phyloP scores from a whole-genome alignment of 1,140 invertebrate genomes.

The Eriosoma lanigerum region DNA sequence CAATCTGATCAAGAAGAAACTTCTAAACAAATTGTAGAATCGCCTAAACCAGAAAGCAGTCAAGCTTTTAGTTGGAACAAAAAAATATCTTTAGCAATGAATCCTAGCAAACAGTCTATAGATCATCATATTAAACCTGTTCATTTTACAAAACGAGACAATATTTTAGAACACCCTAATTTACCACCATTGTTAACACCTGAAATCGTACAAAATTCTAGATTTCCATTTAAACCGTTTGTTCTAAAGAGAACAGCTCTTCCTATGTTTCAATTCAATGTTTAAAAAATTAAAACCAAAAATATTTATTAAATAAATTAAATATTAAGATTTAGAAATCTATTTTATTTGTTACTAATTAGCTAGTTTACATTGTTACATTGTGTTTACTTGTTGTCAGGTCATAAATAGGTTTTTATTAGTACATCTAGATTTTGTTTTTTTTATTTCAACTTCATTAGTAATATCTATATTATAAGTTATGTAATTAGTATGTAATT shows the following conservation, averaged over 20 bases:
- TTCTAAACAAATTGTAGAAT: constrained; percentile 23
- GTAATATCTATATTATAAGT: not conserved
- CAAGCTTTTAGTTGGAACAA: not conserved
- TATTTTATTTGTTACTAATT: too few relatives aligned
- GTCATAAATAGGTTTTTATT: not conserved
- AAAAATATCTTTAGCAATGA: not conserved
- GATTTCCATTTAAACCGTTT: constrained; percentile 34
- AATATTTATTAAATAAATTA: not conserved
- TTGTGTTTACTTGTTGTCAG: not conserved
- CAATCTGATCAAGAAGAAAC: not conserved
- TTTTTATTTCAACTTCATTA: not conserved
- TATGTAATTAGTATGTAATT: not conserved
- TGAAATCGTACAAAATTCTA: not conserved
- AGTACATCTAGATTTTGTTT: not conserved
- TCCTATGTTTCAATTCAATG: constrained; percentile 52
- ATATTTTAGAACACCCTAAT: not conserved
- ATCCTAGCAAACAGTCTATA: not conserved
- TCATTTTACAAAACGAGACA: not conserved
- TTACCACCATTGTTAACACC: not conserved
- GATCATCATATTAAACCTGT: not conserved
- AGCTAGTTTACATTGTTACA: too few relatives aligned
- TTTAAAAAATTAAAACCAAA: constrained; percentile 8
- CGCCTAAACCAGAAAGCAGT: not conserved
- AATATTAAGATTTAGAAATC: too few relatives aligned
- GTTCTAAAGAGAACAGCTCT: constrained; percentile 40